Base-by-base conservation (phyloP, 2,797 vertebrate genomes). In the Ateles fusciceps region DNA sequence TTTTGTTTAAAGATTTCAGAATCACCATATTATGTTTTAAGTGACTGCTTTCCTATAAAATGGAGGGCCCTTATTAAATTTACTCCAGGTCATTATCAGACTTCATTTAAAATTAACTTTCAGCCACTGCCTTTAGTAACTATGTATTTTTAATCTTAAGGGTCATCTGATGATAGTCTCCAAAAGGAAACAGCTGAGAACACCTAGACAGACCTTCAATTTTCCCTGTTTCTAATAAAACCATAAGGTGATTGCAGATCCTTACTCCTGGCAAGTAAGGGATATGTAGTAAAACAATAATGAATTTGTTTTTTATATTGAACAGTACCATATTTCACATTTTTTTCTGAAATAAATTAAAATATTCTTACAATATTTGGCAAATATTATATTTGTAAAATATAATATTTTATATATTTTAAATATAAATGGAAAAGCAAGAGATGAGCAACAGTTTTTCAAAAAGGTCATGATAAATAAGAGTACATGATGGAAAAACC, bases 1-100 rank as follows among this genome's bases (percentile, higher is more conserved):
- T 87, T 96, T 97, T 97, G 95, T 97, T 98, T 91, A 98, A 74
- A 96, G 79, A 96, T 98, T 98, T 98, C 78, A 96, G 97, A 98
- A 97, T 89, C 95, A 93, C 86, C 74, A 90, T 95, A 91, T 93
- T 98, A 97, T 44, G 61, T 89, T 96, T 93, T 94, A 98, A 98
- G 93, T 95, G 14, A 94, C 81, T 96, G 94, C 81, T 96, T 97
- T 98, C 75, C 96, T 97, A 59, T 88, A 91, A 97, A 97, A 97
- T 39, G 72, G 72, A 97, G 74, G 61, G 33, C 17, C 55, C 94
- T 95, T 81, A 96, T 96, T 97, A 97, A 98, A 91, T 96, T 96
- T 94, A 97, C 92, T 97, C 68, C 76, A 94, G 91, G 93, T 97
- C 92, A 97, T 42, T 97, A 24, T 88, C 88, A 93, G 92, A 94